phyloP scores from a whole-genome alignment of 2,797 vertebrate species.

The Silurus aristotelis region DNA sequence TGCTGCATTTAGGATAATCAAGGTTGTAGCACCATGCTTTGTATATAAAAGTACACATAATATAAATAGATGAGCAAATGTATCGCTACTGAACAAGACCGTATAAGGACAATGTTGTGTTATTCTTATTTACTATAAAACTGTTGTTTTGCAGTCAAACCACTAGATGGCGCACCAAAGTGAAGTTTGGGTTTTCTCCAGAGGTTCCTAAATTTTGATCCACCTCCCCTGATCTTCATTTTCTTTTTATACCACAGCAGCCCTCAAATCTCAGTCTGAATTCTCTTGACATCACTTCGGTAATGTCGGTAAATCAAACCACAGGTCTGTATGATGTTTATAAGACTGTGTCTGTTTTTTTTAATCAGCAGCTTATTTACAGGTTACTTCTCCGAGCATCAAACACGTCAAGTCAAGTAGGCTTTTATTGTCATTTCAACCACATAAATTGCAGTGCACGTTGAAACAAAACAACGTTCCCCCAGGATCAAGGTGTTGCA shows the following conservation, averaged over 20 bases:
- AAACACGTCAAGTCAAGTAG: no score
- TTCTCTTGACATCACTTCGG: background rate
- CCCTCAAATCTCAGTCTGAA: background rate
- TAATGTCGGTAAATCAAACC: background rate
- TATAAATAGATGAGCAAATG: background rate
- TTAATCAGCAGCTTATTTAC: background rate
- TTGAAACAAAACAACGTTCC: no score
- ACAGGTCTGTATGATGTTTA: background rate
- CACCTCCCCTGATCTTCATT: background rate
- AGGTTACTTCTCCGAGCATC: background rate
- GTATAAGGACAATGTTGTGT: background rate
- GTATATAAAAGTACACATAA: background rate
- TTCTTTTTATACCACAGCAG: background rate
- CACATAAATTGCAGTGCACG: no score
- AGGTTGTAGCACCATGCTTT: background rate
- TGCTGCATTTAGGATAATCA: background rate
- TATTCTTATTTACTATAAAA: no score
- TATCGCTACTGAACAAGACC: background rate
- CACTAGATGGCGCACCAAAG: constrained; percentile 13
- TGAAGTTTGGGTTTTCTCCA: background rate
- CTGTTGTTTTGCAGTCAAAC: background rate
- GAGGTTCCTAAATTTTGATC: background rate
- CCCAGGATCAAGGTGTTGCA: no score
- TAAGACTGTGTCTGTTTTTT: no score
- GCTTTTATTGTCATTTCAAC: no score